A percentile compares a stretch with the other conserved stretches of the same genome.
phyloP scores from a whole-genome alignment of 2,113 vertebrate species.

The Catharus bicknelli region DNA sequence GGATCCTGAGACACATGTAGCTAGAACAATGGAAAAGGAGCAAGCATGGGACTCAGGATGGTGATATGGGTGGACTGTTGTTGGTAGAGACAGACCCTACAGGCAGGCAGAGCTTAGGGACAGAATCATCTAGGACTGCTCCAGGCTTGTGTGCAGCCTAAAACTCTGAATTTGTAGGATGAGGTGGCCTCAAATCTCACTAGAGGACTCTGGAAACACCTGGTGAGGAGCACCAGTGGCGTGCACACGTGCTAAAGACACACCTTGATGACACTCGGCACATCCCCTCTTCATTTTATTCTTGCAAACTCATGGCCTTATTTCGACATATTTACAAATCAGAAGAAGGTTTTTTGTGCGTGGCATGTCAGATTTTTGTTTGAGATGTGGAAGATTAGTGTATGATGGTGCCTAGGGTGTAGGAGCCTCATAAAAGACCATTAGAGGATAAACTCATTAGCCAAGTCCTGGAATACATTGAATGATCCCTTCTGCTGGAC shows the following conservation, averaged over 20 bases:
- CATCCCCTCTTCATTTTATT: background rate
- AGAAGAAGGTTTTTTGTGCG: background rate
- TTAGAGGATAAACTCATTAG: background rate
- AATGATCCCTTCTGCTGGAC: background rate
- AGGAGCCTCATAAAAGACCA: background rate
- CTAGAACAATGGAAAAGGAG: background rate
- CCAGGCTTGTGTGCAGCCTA: background rate
- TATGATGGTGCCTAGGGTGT: background rate
- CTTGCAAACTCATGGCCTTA: background rate
- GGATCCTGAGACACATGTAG: background rate
- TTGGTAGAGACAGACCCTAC: fast-evolving
- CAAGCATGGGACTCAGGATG: fast-evolving
- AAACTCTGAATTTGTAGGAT: background rate
- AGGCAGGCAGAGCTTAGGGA: background rate
- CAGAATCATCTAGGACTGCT: background rate
- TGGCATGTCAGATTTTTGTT: background rate
- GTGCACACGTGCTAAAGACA: fast-evolving
- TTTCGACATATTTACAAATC: background rate
- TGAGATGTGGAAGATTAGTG: background rate
- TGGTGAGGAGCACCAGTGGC: background rate
- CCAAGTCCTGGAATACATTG: background rate
- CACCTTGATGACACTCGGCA: background rate
- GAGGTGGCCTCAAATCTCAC: background rate
- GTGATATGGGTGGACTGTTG: fast-evolving
- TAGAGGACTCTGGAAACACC: background rate